phyloP scores from a whole-genome alignment of 1,140 invertebrate species.

The Agrypnia vestita region DNA sequence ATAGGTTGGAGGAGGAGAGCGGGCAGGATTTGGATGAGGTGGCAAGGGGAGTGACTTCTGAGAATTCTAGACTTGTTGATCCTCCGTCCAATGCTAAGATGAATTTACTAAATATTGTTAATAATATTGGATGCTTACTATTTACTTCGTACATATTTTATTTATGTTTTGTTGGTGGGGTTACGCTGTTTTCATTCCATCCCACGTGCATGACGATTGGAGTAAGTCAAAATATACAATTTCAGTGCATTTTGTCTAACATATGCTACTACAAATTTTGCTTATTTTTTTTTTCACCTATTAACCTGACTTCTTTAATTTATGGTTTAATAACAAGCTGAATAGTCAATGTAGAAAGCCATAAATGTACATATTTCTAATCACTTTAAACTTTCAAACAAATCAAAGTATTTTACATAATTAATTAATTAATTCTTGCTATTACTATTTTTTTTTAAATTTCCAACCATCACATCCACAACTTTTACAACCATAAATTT shows the following conservation, averaged over 20 bases:
- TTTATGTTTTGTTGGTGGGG: slow-evolving; percentile 66
- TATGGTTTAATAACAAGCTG: too few species aligned
- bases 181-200: slow-evolving; percentile 69
- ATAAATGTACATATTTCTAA: too few species aligned
- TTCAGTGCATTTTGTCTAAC: slow-evolving; percentile 25
- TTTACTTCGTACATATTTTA: slow-evolving; percentile 64
- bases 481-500: too few species aligned
- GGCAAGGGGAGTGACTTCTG: slow-evolving; percentile 60
- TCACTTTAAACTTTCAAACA: too few species aligned
- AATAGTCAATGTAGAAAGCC: too few species aligned
- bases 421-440: too few species aligned
- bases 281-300: too few species aligned
- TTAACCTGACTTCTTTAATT: too few species aligned
- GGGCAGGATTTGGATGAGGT: slow-evolving; percentile 53
- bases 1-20: slow-evolving; percentile 30
- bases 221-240: slow-evolving; percentile 62
- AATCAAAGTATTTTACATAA: too few species aligned
- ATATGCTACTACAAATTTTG: slow-evolving; percentile 2
- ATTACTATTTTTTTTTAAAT: too few species aligned
- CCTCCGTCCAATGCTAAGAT: slow-evolving; percentile 60
- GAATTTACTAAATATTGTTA: slow-evolving; percentile 66
- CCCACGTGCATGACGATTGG: slow-evolving; percentile 67
- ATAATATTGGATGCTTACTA: slow-evolving; percentile 64
- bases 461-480: too few species aligned
- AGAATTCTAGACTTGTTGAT: slow-evolving; percentile 53